Conservation (phyloP, 2,113 vertebrate genomes). For the Tupaia chinensis region DNA sequence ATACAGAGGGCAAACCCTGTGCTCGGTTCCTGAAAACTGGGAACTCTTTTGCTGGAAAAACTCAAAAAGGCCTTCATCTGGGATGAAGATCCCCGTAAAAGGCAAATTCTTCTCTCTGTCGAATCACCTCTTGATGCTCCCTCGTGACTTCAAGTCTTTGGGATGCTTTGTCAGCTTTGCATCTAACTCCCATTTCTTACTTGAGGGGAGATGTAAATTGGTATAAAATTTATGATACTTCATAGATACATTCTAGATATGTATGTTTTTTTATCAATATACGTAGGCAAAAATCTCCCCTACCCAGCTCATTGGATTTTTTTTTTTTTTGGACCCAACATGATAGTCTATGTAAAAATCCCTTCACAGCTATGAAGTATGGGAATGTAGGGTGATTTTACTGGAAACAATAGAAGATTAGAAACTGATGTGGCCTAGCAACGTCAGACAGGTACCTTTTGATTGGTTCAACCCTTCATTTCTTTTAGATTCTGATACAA, state of each 20-base stretch:
- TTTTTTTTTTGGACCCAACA: background rate
- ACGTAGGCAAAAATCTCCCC: background rate
- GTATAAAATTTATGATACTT: background rate
- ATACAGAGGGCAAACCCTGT: background rate
- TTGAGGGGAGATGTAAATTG: background rate
- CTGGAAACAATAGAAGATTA: background rate
- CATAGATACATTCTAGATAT: background rate
- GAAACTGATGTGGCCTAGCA: background rate
- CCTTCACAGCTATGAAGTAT: background rate
- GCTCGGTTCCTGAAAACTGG: background rate
- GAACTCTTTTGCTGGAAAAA: background rate
- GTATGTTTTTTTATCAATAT: background rate
- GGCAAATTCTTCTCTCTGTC: background rate
- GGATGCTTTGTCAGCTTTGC: background rate
- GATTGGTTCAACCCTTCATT: background rate
- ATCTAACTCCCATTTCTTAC: background rate
- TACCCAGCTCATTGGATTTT: constrained; percentile 10
- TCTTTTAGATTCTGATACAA: background rate
- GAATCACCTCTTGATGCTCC: background rate
- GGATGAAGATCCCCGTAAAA: background rate
- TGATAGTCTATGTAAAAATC: background rate
- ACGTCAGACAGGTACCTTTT: background rate
- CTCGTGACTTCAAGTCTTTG: background rate
- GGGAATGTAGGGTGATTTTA: constrained; percentile 11
- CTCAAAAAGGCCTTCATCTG: background rate